These are phyloP conservation scores for Pipistrellus nathusii DNA, from an alignment of 2,797 vertebrate species.

Conservation along the genomic window DNA sequence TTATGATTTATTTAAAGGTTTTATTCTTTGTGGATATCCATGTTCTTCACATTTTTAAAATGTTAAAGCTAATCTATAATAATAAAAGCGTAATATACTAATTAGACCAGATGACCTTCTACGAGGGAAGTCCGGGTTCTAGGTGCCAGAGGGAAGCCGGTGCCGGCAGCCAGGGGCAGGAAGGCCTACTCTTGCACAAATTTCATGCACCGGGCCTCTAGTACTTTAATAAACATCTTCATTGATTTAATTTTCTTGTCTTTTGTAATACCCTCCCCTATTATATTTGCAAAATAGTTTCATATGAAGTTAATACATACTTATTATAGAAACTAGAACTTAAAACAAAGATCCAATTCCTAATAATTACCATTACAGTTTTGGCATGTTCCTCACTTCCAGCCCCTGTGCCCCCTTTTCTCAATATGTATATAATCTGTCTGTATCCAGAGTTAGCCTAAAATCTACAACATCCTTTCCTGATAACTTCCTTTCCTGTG, in stretches of 20 bases:
- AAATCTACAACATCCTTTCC: background rate
- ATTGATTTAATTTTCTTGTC: conserved; percentile 12
- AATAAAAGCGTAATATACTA: no score
- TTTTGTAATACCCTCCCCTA: background rate
- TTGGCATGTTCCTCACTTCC: background rate
- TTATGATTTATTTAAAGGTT: conserved; percentile 17
- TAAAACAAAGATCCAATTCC: conserved; percentile 23
- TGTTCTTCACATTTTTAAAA: conserved; percentile 27
- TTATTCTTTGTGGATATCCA: background rate
- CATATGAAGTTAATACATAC: conserved; percentile 42
- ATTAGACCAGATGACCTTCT: no score
- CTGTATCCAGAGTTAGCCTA: background rate
- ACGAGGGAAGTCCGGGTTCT: no score
- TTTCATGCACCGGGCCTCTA: no score
- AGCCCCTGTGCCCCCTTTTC: background rate
- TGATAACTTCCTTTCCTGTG: background rate
- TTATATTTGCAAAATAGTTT: conserved; percentile 35
- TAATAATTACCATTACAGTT: conserved; percentile 4
- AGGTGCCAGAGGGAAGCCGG: no score
- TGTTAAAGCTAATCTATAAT: background rate
- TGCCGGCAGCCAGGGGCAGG: no score
- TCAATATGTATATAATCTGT: background rate
- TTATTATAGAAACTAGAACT: background rate
- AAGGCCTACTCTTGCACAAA: no score
- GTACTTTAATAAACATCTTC: conserved; percentile 22